Conservation (phyloP, 2,113 vertebrate genomes). For the Atrichornis clamosus region DNA sequence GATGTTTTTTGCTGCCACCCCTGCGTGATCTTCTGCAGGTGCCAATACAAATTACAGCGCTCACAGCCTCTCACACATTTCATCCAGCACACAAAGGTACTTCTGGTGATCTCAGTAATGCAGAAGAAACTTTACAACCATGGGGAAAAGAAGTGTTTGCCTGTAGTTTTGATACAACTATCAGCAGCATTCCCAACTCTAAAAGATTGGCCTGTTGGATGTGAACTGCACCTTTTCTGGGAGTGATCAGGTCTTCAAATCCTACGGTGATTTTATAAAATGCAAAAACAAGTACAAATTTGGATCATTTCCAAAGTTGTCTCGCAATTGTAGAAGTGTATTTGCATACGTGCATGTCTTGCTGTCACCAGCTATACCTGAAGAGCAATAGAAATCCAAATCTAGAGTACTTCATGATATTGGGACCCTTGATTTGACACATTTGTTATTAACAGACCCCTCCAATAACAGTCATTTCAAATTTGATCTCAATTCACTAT, state of each 20-base stretch:
- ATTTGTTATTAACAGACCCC: background rate
- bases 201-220: background rate
- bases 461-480: background rate
- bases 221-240: background rate
- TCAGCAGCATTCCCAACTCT: background rate
- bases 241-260: background rate
- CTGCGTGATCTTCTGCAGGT: background rate
- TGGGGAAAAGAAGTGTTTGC: fast-evolving
- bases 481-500: background rate
- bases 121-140: background rate
- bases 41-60: background rate
- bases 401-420: background rate
- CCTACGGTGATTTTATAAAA: background rate
- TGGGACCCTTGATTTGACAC: background rate
- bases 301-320: background rate
- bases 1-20: background rate
- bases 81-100: background rate
- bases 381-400: background rate
- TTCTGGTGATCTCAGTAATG: background rate
- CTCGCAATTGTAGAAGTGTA: background rate
- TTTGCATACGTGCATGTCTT: background rate
- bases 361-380: background rate
- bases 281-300: background rate
- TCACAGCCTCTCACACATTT: background rate
- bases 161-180: background rate